Base-by-base conservation (phyloP, 1,140 invertebrate species). In the Apolygus lucorum region DNA sequence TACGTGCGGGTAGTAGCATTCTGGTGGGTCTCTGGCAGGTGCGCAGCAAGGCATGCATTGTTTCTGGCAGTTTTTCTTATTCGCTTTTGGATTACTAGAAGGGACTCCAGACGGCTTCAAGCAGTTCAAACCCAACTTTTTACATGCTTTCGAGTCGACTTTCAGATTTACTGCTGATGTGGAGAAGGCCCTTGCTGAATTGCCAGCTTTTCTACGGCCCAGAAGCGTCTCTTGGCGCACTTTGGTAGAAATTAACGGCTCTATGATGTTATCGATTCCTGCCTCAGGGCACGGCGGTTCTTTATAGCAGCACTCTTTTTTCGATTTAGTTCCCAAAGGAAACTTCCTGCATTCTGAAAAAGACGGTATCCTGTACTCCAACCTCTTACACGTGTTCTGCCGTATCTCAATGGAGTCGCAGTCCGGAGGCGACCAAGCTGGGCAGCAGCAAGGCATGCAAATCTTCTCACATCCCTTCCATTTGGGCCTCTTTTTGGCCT, bases 41-140 rank as follows among this genome's bases (percentile, higher is more conserved):
- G 28, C 28, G 63, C 68, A 70, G 42, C 68, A 70, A 14, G 68
- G 68, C 68, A 70, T 70, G 63, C 68, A 70, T 14, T 62, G n/a
- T 28, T 65, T 70, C 11, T 65, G 28, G 59, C 68, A 70, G 8
- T 21, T 28, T 67, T n/a, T 8, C 26, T 27, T 63, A 25, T 63
- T 49, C 17, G 34, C 17, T 49, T 49, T 49, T 17, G 34, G 8
- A 8, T 8, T 49, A 49, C 34, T 49, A 17, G 34, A 11, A n/a
- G n/a, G n/a, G 34, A 49, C 34, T 8, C 17, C 17, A 17, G 8
- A 11, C 8, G 34, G 34, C 17, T 49, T 49, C 17, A 49, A 17
- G 17, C 34, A 49, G 17, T 8, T 8, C 34, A 49, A 17, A 49
- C 34, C 34, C 8, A 17, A 49, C 34, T 49, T 49, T 8, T 49